phyloP scores from a whole-genome alignment of 1,140 invertebrate genomes.

The Bradynema listronoti region DNA sequence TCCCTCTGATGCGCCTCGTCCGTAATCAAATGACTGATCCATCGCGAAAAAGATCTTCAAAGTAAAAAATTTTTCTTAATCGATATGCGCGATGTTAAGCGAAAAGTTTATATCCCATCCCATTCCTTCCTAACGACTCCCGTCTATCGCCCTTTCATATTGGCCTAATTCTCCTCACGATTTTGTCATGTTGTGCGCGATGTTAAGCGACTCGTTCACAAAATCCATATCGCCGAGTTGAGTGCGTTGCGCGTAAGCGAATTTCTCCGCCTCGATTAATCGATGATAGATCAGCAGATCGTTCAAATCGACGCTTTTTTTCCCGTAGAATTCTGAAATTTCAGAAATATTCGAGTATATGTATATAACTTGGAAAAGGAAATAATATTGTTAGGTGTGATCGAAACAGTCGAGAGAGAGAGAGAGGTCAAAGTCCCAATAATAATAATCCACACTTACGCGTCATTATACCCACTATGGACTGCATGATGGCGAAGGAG shows the following conservation, averaged over 20 bases:
- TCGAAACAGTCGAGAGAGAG: constrained; percentile 1
- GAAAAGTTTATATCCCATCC: too few relatives aligned
- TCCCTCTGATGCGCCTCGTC: constrained; percentile 45
- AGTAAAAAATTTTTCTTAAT: constrained; percentile 3
- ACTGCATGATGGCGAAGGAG: constrained; percentile 50
- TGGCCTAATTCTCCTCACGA: constrained; percentile 16
- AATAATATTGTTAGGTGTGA: constrained; percentile 5
- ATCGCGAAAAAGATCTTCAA: constrained; percentile 37
- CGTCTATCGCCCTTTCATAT: too few relatives aligned
- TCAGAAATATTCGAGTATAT: constrained; percentile 21
- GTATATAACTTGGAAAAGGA: constrained; percentile 11
- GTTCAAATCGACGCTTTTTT: constrained; percentile 31
- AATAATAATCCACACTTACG: constrained; percentile 13
- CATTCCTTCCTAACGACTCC: too few relatives aligned
- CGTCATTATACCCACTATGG: constrained; percentile 52
- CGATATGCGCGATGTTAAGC: too few relatives aligned
- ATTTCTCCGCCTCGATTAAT: constrained; percentile 83
- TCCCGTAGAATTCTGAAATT: constrained; percentile 38
- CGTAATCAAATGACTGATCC: constrained; percentile 39
- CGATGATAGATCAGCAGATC: constrained; percentile 68
- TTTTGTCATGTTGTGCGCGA: constrained; percentile 54
- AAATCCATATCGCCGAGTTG: constrained; percentile 75
- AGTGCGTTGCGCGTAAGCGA: constrained; percentile 76
- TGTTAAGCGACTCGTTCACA: constrained; percentile 63
- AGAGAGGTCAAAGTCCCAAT: neutral